Base-by-base conservation (phyloP, 2,888 invertebrate species). In the Pteria penguin region DNA sequence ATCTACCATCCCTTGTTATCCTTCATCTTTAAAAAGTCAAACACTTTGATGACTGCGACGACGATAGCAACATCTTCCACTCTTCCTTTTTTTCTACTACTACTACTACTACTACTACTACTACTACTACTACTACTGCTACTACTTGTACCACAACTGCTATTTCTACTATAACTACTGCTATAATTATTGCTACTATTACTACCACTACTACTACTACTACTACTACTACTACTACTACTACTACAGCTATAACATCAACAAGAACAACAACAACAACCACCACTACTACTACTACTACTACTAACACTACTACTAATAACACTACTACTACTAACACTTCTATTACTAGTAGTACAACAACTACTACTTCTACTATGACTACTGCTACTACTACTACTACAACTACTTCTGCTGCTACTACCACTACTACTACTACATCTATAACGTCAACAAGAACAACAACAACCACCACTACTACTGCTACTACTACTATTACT, bases 391-490 rank as follows among this genome's bases (percentile, higher is more conserved):
- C 45, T 1, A 45, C 45, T 1, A 45, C 45, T 1, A 45, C 0
- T 18, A 45, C 45, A 0, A 45, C 45, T 1, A 45, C 45, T 1
- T 14, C 45, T 1, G 18, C 45, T 1, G 18, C 45, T 1, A 45
- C 45, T 45, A 1, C 45, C 0, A 45, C 45, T 45, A 45, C 45
- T 45, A 45, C 45, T 45, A 0, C 45, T 45, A 45, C 45, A 14
- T 14, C 45, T 45, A 1, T 18, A 14, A 45, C 57, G 0, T n/a
- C 57, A 1, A 1, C 57, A 8, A 57, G 18, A 8, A 57, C 57
- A n/a, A 57, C 57, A n/a, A 57, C 57, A n/a, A 57, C 57, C 22
- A 57, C 57, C 22, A 57, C 57, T 57, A 57, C 57, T 57, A 1
- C 57, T 1, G 22, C 57, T 57, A 57, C 57, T 57, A 57, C 57